Conservation (phyloP, 2,113 vertebrate species). For the Polypterus bichir region DNA sequence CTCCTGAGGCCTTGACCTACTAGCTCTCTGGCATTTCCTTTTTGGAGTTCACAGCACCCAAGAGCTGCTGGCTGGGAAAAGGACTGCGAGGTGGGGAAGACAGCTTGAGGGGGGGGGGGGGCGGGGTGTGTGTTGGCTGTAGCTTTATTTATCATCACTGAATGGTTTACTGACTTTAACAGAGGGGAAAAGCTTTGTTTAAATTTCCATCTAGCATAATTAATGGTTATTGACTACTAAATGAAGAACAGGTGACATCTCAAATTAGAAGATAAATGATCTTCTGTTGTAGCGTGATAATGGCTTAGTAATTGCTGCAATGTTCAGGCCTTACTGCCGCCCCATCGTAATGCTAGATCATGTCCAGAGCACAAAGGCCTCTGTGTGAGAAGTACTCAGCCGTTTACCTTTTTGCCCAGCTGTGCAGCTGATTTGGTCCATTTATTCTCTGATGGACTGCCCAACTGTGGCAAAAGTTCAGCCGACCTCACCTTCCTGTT, state of each 20-base stretch:
- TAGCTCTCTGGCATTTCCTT: constrained; percentile 22
- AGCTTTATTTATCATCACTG: constrained; percentile 58
- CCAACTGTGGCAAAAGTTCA: constrained; percentile 81
- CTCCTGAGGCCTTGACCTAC: constrained; percentile 44
- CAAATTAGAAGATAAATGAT: constrained; percentile 67
- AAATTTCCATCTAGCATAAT: constrained; percentile 60
- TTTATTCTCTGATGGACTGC: constrained; percentile 86
- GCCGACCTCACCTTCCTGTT: constrained; percentile 82
- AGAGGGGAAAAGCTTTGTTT: constrained; percentile 56
- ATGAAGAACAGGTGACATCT: constrained; percentile 73
- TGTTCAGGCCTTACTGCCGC: constrained; percentile 34
- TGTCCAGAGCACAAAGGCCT: constrained; percentile 73
- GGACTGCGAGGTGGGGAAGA: constrained; percentile 9
- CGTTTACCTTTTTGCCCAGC: constrained; percentile 50
- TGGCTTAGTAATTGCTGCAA: constrained; percentile 67
- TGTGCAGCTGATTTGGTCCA: constrained; percentile 77
- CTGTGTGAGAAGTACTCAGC: constrained; percentile 70
- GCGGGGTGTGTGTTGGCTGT: constrained; percentile 35
- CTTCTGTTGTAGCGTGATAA: constrained; percentile 67
- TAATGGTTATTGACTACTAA: constrained; percentile 68
- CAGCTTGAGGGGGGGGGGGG: constrained; percentile 21
- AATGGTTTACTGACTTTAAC: constrained; percentile 53
- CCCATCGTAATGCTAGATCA: constrained; percentile 61
- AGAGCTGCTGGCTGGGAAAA: constrained; percentile 34
- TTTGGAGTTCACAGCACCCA: constrained; percentile 37